phyloP scores from a whole-genome alignment of 2,888 invertebrate species.

The Autographa gamma region DNA sequence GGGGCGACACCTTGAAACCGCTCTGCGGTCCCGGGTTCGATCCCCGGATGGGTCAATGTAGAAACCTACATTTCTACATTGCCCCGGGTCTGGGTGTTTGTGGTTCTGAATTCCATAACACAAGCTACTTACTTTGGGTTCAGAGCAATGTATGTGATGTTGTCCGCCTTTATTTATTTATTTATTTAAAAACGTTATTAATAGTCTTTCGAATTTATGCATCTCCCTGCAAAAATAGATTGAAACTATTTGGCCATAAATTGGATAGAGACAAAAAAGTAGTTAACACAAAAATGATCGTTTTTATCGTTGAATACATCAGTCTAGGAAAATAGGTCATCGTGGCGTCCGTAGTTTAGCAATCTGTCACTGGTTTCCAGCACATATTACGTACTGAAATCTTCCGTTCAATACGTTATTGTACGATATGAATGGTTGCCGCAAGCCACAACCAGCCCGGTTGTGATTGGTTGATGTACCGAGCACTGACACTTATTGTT shows the following conservation, averaged over 20 bases:
- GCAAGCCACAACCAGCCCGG: slow-evolving; percentile 19
- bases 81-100: too few species aligned
- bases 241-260: background rate
- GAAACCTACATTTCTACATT: too few species aligned
- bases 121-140: too few species aligned
- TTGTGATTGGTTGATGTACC: background rate
- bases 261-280: slow-evolving; percentile 10
- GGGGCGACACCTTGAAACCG: too few species aligned
- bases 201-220: background rate
- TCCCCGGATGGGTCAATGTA: too few species aligned
- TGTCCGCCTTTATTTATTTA: too few species aligned
- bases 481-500: slow-evolving; percentile 4
- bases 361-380: slow-evolving; percentile 38
- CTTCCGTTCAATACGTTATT: slow-evolving; percentile 39
- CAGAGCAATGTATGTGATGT: too few species aligned
- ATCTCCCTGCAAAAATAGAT: background rate
- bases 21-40: too few species aligned
- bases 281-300: slow-evolving; percentile 12
- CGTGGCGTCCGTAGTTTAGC: slow-evolving; percentile 22
- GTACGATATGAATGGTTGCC: slow-evolving; percentile 19
- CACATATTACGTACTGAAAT: slow-evolving; percentile 44
- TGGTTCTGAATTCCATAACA: too few species aligned
- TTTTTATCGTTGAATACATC: slow-evolving; percentile 27
- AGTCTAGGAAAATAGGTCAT: slow-evolving; percentile 35
- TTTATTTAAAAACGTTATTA: too few species aligned